Evolutionary conservation across 2,797 vertebrate genomes (phyloP).

Genomic region (Leucoraja ocellata): DNA sequence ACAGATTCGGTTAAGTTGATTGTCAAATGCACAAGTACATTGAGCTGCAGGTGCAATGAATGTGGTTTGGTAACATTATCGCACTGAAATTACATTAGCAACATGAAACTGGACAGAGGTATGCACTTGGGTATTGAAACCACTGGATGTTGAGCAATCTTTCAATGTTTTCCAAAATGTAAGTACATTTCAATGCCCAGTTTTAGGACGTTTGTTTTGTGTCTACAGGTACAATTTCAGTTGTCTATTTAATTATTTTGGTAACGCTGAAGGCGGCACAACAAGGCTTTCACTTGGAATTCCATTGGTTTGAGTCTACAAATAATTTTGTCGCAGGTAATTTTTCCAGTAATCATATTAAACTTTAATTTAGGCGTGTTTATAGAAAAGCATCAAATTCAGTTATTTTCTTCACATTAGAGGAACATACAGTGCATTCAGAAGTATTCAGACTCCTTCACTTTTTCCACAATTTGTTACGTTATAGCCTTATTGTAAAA

Average conservation of each 20-base stretch:
- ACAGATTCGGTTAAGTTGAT: too few relatives aligned
- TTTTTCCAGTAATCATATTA: neutral
- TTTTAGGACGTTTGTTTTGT: neutral
- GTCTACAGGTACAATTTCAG: slow-evolving; percentile 75
- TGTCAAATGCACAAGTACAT: neutral
- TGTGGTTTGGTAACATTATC: too few relatives aligned
- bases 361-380: neutral
- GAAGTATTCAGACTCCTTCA: too few relatives aligned
- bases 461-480: too few relatives aligned
- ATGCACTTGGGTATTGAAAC: neutral
- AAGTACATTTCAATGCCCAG: neutral
- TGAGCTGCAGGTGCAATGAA: too few relatives aligned
- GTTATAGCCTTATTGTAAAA: too few relatives aligned
- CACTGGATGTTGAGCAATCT: neutral
- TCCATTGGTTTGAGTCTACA: slow-evolving; percentile 71
- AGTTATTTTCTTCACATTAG: neutral
- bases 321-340: slow-evolving; percentile 83
- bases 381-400: neutral
- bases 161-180: neutral
- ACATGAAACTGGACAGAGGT: neutral
- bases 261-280: slow-evolving; percentile 77
- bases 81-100: too few relatives aligned
- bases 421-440: neutral
- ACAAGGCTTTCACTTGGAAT: slow-evolving; percentile 84
- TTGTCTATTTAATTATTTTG: slow-evolving; percentile 78